phyloP scores from a whole-genome alignment of 2,888 invertebrate genomes.

The Cerceris ruficornis region DNA sequence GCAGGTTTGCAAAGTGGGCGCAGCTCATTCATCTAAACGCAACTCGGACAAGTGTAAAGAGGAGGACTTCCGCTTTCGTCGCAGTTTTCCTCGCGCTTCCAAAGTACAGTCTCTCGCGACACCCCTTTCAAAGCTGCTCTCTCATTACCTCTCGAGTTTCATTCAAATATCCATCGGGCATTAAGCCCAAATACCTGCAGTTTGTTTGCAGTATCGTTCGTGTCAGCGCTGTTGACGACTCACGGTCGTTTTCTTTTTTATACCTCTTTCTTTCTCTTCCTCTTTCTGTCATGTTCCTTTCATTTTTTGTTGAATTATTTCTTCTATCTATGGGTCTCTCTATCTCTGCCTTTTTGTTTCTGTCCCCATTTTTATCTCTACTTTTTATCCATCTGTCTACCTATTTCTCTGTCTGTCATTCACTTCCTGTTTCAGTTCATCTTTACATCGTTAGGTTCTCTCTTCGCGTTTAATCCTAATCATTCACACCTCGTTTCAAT shows the following conservation, averaged over 20 bases:
- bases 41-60: neutral
- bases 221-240: no score
- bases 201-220: no score
- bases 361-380: neutral
- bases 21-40: neutral
- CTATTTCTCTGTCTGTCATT: neutral
- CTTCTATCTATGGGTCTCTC: neutral
- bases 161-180: neutral
- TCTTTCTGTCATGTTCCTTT: neutral
- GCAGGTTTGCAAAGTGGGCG: slow-evolving; percentile 4
- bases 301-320: neutral
- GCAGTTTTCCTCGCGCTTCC: no score
- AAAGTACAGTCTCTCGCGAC: neutral
- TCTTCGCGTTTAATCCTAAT: no score
- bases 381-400: neutral
- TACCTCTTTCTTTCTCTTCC: neutral
- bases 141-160: neutral
- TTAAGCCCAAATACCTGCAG: neutral
- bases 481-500: no score
- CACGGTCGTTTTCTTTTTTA: neutral
- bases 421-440: neutral
- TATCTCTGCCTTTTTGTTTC: neutral
- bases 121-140: neutral
- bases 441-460: no score
- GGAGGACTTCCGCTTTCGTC: neutral